These are phyloP conservation scores for Napeogenes inachia DNA, from an alignment of 2,888 invertebrate genomes.

Conservation along the genomic window DNA sequence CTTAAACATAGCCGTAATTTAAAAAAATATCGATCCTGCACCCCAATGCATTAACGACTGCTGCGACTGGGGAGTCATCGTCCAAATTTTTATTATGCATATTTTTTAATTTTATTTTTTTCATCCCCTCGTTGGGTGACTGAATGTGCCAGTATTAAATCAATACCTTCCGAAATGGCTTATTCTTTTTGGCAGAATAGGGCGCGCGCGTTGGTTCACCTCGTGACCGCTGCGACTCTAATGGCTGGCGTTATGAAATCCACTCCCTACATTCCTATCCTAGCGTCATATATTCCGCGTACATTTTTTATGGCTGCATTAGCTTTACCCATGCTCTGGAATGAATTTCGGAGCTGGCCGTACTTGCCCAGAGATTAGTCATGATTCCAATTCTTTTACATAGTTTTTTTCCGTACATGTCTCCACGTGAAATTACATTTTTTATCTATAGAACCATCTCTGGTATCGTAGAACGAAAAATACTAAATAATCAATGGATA, in stretches of 20 bases:
- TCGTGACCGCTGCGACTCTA: constrained; percentile 41
- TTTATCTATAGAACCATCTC: too few relatives aligned
- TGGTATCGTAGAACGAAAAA: too few relatives aligned
- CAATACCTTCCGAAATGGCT: constrained; percentile 52
- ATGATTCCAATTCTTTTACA: neutral
- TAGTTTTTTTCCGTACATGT: neutral
- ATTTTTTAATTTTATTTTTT: constrained; percentile 73
- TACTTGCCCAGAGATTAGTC: neutral
- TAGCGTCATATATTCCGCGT: constrained; percentile 30
- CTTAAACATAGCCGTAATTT: constrained; percentile 46
- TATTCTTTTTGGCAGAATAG: constrained; percentile 49
- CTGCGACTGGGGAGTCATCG: constrained; percentile 55
- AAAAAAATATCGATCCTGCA: constrained; percentile 60
- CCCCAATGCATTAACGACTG: constrained; percentile 52
- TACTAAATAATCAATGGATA: too few relatives aligned
- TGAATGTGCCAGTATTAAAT: constrained; percentile 56
- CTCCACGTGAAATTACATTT: too few relatives aligned
- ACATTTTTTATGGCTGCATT: constrained; percentile 26
- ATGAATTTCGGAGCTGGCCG: constrained; percentile 16
- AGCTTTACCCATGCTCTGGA: constrained; percentile 13
- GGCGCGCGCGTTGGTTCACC: constrained; percentile 44
- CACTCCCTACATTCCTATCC: constrained; percentile 31
- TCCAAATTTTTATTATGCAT: constrained; percentile 64
- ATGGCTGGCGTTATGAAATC: constrained; percentile 44
- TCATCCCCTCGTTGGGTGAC: constrained; percentile 50